Evolutionary conservation across 1,140 invertebrate genomes (phyloP), one percentile per base, ranked within the genome.

Genomic region (Drosophila tani): DNA sequence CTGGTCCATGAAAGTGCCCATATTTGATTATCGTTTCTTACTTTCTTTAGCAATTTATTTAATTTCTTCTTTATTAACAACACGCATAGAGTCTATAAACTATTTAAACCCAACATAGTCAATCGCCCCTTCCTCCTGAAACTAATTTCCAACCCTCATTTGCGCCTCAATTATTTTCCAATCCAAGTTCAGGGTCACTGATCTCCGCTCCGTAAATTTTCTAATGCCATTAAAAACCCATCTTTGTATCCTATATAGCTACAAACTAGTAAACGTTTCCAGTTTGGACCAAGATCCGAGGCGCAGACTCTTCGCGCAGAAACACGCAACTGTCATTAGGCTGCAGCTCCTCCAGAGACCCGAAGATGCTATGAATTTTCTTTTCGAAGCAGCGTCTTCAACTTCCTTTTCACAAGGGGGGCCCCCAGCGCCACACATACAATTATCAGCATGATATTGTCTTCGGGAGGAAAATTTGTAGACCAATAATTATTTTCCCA

Each of bases 401-500:
- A 73, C 70, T 73, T 73, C 70, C 70, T 73, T 73, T 60, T 51
- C 38, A 43, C 24, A 70, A 6, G 24, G 53, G 51, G n/a, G n/a
- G n/a, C n/a, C n/a, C 27, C 17, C 69, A 58, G 17, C 58, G 57
- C 68, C 75, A 56, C 29, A 55, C 64, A 76, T 67, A 71, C 87
- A 87, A 87, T 87, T 83, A 88, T 67, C 84, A 75, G 70, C 81
- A 90, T 88, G 84, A 88, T 84, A 88, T 73, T 60, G 68, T 74
- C 45, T 73, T 29, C 51, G 27, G 69, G 15, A 63, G 81, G 68
- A 81, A 85, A 88, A 88, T 88, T 88, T 88, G 83, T 87, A 88
- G 67, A 78, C 84, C 81, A 56, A 87, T 87, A 87, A 88, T 88
- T 88, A 88, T 88, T 90, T 88, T 88, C 85, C 84, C 84, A 88